phyloP scores from a whole-genome alignment of 2,888 invertebrate species.

The Venusia cambrica region DNA sequence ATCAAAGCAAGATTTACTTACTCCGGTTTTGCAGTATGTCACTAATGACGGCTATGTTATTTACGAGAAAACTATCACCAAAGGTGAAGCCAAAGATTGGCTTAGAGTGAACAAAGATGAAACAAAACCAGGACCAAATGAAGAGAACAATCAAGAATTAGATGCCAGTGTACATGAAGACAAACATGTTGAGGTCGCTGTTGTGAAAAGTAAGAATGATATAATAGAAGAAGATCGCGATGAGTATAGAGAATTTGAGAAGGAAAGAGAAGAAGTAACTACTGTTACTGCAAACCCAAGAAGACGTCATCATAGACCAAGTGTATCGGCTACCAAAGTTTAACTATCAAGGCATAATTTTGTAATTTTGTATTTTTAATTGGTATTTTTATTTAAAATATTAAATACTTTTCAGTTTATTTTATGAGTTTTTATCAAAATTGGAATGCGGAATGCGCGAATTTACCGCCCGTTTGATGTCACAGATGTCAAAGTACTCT shows the following conservation, averaged over 20 bases:
- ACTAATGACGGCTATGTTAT: slow-evolving; percentile 71
- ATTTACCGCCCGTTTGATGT: no score
- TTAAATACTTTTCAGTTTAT: no score
- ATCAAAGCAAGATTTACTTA: slow-evolving; percentile 48
- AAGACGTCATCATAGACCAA: slow-evolving; percentile 22
- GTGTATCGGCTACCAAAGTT: slow-evolving; percentile 6
- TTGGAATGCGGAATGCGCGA: no score
- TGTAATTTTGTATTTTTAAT: slow-evolving; percentile 26
- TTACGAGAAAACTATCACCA: slow-evolving; percentile 63
- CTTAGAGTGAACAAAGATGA: slow-evolving; percentile 37
- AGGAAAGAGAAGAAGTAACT: slow-evolving; percentile 10
- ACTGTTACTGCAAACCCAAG: slow-evolving; percentile 6
- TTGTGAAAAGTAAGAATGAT: slow-evolving; percentile 4
- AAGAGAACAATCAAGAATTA: slow-evolving; percentile 15
- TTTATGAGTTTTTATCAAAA: no score
- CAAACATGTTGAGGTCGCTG: slow-evolving; percentile 7
- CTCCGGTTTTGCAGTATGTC: slow-evolving; percentile 66
- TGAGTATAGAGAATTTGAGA: slow-evolving; percentile 11
- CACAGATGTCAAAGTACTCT: no score
- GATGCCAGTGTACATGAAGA: slow-evolving; percentile 25
- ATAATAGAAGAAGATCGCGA: slow-evolving; percentile 18
- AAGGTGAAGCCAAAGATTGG: slow-evolving; percentile 65
- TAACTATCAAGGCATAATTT: slow-evolving; percentile 9
- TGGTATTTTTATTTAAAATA: no score
- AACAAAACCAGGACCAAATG: slow-evolving; percentile 14